Base-by-base conservation (phyloP, 2,113 vertebrate genomes). In the Nesoenas mayeri region DNA sequence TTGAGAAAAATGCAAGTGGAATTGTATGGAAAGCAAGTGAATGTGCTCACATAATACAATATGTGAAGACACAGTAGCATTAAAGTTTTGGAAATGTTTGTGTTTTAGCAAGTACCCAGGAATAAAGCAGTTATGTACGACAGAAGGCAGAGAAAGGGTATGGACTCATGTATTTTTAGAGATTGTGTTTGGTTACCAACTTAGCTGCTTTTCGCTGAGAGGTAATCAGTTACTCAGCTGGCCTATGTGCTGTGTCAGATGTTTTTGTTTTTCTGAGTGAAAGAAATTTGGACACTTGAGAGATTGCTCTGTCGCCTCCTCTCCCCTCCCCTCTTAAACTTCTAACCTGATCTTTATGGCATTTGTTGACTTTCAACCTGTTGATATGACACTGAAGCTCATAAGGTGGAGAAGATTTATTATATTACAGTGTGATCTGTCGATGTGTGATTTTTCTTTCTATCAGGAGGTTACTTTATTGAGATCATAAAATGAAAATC, bases 401-500 rank as follows among this genome's bases (percentile, higher is more conserved):
- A 17, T 42, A 51, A 77, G 47, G 29, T 88, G 62, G 38, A 36
- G n/a, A 90, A 61, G 51, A 71, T 70, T 84, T 82, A 89, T 44
- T 58, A 32, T 58, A 81, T 87, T 82, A 31, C 50, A 60, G 14
- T 38, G 44, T 87, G 44, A 85, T 92, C 93, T 95, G 28, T 89
- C 11, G 18, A 85, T 67, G 32, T 67, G 50, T 73, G 56, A 73
- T 91, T 91, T 91, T 92, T 92, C 61, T 69, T 93, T 93, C 80
- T 89, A 93, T 92, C 74, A 73, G 62, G 70, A 92, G 69, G 66
- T 93, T 95, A 74, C 38, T 95, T 94, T 92, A 82, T 79, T 93
- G 81, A 94, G 87, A 92, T 66, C 67, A 92, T 85, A 92, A 96
- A 93, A 80, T 34, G 56, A 94, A 95, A 93, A 93, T 64, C 60